These are phyloP conservation scores for Oncorhynchus nerka DNA, from an alignment of 2,113 vertebrate species.

Conservation along the genomic window DNA sequence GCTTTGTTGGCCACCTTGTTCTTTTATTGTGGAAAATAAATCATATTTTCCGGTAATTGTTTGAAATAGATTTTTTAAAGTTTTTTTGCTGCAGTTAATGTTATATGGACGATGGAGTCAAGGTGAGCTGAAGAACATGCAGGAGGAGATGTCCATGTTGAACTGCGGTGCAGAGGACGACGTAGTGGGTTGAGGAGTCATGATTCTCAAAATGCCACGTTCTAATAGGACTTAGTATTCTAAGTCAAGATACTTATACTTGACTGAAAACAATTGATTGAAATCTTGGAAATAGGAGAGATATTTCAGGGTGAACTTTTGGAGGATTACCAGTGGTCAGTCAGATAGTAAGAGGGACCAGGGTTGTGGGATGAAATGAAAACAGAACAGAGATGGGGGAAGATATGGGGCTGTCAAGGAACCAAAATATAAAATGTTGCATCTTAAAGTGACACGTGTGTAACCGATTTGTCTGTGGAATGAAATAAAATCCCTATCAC, in stretches of 20 bases:
- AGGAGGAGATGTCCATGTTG: not conserved
- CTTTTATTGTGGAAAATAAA: conserved; percentile 85
- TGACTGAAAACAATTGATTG: not conserved
- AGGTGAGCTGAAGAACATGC: conserved; percentile 12
- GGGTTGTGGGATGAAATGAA: not conserved
- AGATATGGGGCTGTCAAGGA: not conserved
- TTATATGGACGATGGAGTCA: conserved; percentile 25
- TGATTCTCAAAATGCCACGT: not conserved
- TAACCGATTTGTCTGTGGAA: conserved; percentile 57
- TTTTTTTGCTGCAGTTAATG: conserved; percentile 16
- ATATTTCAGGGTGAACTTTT: not conserved
- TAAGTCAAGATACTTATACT: not conserved
- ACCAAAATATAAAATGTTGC: not conserved
- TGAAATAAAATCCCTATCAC: conserved; percentile 66
- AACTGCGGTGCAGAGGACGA: not conserved
- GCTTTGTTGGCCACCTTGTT: conserved; percentile 84
- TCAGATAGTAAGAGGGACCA: not conserved
- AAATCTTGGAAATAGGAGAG: not conserved
- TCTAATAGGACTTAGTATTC: not conserved
- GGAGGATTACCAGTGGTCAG: not conserved
- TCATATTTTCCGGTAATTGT: conserved; percentile 82
- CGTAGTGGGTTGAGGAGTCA: not conserved
- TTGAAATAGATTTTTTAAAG: conserved; percentile 74
- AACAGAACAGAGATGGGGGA: not conserved
- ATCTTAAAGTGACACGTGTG: conserved; percentile 15